A percentile compares a stretch with the other conserved stretches of the same genome.
Conservation (phyloP, 2,797 vertebrate genomes). For the Myioborus melanocephalus region DNA sequence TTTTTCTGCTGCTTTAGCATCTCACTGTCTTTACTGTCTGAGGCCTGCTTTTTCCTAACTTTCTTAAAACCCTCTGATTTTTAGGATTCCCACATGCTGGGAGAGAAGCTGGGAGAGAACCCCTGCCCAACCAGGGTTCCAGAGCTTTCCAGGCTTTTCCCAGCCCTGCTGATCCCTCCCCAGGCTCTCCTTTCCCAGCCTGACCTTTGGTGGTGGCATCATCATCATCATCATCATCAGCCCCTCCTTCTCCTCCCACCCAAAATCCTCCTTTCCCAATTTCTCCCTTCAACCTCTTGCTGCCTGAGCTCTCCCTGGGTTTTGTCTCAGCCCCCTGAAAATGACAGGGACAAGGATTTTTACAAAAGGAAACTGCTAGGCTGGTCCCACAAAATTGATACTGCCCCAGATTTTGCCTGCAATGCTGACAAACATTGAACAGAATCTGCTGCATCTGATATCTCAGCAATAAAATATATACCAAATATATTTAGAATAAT, state of each 20-base stretch:
- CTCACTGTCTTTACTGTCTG: too few relatives aligned
- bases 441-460: background rate
- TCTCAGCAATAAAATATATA: background rate
- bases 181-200: background rate
- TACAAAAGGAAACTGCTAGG: background rate
- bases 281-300: background rate
- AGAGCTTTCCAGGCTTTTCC: background rate
- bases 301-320: background rate
- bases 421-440: background rate
- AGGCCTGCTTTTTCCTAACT: too few relatives aligned
- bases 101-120: background rate
- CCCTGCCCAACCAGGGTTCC: background rate
- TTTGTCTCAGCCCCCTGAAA: background rate
- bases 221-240: too few relatives aligned
- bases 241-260: background rate
- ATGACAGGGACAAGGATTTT: background rate
- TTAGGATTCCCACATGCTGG: background rate
- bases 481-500: background rate
- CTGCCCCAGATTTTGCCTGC: background rate
- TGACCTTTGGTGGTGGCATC: background rate
- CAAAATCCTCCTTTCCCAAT: background rate
- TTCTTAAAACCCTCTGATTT: too few relatives aligned
- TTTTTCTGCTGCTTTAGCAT: too few relatives aligned
- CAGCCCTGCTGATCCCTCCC: fast-evolving
- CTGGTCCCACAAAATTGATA: background rate